phyloP scores from a whole-genome alignment of 2,888 invertebrate genomes.

The Hanleya hanleyi region DNA sequence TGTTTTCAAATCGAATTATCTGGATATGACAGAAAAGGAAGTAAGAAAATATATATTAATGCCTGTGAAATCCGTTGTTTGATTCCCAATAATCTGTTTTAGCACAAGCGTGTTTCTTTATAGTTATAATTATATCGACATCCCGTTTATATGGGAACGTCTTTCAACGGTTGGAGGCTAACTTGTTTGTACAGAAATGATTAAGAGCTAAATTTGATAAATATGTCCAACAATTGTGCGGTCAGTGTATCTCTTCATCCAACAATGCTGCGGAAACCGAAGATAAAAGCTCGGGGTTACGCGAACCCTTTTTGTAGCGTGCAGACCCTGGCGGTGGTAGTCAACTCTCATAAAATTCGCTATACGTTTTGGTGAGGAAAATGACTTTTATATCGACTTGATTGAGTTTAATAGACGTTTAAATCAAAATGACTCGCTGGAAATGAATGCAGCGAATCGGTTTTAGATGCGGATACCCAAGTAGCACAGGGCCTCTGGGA shows the following conservation, averaged over 20 bases:
- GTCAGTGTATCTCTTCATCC: not conserved
- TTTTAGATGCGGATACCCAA: not conserved
- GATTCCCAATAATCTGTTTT: too few species aligned
- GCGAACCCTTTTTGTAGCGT: not conserved
- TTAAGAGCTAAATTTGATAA: not conserved
- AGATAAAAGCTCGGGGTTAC: not conserved
- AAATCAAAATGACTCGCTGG: constrained; percentile 7
- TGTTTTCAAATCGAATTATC: too few species aligned
- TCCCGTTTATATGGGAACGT: not conserved
- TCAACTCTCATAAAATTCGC: not conserved
- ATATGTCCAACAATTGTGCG: not conserved
- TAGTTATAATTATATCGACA: not conserved
- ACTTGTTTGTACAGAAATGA: not conserved
- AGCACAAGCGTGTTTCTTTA: too few species aligned
- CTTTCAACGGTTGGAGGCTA: not conserved
- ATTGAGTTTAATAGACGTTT: constrained; percentile 8
- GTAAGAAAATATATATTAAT: too few species aligned
- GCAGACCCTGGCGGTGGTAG: not conserved
- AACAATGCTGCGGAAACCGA: not conserved
- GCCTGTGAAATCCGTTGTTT: too few species aligned
- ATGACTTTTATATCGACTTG: constrained; percentile 5
- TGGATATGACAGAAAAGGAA: too few species aligned
- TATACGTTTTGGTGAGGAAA: not conserved
- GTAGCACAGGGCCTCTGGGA: not conserved
- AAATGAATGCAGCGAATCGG: constrained; percentile 8